Base-by-base conservation (phyloP, 2,888 invertebrate genomes). In the Apotomis betuletana region DNA sequence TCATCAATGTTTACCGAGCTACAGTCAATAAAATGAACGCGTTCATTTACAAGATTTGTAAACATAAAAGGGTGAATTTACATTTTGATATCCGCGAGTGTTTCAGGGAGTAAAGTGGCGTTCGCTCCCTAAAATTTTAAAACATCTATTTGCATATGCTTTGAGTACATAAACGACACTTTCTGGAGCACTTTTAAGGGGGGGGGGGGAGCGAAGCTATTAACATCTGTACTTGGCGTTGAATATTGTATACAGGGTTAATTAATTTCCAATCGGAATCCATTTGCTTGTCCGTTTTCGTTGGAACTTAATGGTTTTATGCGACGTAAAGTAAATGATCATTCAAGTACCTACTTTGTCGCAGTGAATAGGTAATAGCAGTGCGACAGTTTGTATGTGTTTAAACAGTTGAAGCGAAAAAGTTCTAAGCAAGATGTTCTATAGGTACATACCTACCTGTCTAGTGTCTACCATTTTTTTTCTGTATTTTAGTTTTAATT, bases 11-110 rank as follows among this genome's bases (percentile, higher is more conserved):
- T 74, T 69, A 61, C 72, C 76, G 74, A 79, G 84, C 83, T 83
- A 87, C 86, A 89, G 91, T 88, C 91, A 89, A 92, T 92, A 90
- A 91, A 91, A 89, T 85, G 91, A 90, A 89, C 87, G 88, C 88
- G 88, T 90, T 90, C 90, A 93, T 93, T 93, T 92, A 92, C 91
- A 90, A 90, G 89, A 92, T 92, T 93, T 91, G 89, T 88, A 84
- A 90, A 92, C 92, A 92, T 93, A 92, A 93, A 93, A 93, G 92
- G 92, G 92, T 92, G 85, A 88, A 93, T 93, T 93, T 92, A 91
- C 93, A 92, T 92, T 92, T 92, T 92, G 91, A 93, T 93, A 89
- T 90, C 90, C 87, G 88, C 91, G 90, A 92, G 89, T 91, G 92
- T 92, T 91, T 84, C 85, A 80, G 92, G 89, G 92, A 90, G 89